Conservation (phyloP, 2,113 vertebrate genomes). For the Saccopteryx bilineata region DNA sequence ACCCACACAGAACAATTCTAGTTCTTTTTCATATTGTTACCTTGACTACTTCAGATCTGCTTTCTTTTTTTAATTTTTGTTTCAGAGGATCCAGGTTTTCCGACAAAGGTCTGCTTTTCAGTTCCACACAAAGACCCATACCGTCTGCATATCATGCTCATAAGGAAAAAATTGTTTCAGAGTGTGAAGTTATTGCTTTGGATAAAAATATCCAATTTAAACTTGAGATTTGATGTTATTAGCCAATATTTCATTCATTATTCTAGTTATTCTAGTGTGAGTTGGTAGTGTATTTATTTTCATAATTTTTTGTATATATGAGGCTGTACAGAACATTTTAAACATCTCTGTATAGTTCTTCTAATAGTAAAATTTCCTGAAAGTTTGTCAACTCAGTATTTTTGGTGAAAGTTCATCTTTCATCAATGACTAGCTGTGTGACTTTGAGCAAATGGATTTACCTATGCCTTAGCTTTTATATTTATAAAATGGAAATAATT, state of each 20-base stretch:
- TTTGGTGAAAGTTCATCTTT: neutral
- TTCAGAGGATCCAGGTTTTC: neutral
- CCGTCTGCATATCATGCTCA: neutral
- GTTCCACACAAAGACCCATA: neutral
- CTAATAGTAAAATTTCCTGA: neutral
- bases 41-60: neutral
- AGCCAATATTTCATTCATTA: neutral
- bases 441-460: neutral
- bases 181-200: neutral
- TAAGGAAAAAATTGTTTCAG: neutral
- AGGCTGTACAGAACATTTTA: neutral
- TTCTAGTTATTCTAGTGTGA: neutral
- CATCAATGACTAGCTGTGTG: neutral
- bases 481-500: constrained; percentile 18
- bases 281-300: constrained; percentile 2
- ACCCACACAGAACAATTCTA: neutral
- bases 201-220: neutral
- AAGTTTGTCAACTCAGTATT: neutral
- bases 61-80: neutral
- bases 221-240: neutral
- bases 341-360: neutral
- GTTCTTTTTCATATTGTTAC: neutral
- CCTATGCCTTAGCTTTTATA: neutral
- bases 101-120: neutral
- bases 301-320: neutral